Conservation (phyloP, 2,888 invertebrate species). For the Tetrapedia diversipes region DNA sequence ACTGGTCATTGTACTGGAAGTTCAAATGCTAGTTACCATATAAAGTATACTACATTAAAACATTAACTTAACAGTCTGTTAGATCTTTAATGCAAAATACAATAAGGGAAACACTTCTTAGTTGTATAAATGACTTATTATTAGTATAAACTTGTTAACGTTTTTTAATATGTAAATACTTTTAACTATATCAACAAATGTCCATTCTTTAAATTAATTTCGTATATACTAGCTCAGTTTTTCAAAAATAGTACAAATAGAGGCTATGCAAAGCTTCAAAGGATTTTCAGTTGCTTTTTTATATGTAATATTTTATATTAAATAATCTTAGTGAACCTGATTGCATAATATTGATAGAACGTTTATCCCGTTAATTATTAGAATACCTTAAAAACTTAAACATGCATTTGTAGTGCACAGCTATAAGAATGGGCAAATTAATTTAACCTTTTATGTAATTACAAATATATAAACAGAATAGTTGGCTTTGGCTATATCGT, state of each 20-base stretch:
- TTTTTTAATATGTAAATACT: slow-evolving; percentile 13
- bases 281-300: slow-evolving; percentile 1
- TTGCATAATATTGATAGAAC: background rate
- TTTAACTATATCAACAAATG: background rate
- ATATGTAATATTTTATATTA: background rate
- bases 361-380: background rate
- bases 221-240: background rate
- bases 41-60: background rate
- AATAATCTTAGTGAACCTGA: background rate
- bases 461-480: background rate
- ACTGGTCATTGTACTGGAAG: background rate
- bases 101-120: background rate
- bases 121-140: background rate
- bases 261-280: no score
- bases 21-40: slow-evolving; percentile 8
- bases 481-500: background rate
- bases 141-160: background rate
- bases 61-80: background rate
- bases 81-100: background rate
- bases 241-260: slow-evolving; percentile 26
- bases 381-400: background rate
- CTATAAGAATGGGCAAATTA: background rate
- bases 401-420: background rate
- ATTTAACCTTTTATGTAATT: background rate
- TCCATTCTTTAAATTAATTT: background rate